Percentiles rank a stretch among this genome's conserved stretches.
These are phyloP conservation scores for Thamnophis elegans DNA, from an alignment of 2,797 vertebrate genomes.

Conservation along the genomic window DNA sequence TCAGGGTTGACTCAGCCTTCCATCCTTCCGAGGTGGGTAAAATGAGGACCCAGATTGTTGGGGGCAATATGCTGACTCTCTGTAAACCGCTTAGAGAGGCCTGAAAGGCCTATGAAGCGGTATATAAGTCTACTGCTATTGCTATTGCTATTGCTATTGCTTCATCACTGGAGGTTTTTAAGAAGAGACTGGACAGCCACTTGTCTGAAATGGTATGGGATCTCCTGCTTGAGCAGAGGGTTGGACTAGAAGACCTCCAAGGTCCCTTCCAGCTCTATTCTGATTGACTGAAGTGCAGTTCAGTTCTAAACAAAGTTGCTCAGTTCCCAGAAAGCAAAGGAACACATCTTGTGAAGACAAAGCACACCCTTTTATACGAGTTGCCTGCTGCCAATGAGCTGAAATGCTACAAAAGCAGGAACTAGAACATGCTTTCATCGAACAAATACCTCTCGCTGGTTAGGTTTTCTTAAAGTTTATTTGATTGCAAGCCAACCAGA, in stretches of 20 bases:
- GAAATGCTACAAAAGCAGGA: fast-evolving
- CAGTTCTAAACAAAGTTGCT: fast-evolving
- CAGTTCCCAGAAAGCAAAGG: not conserved
- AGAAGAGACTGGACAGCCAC: not conserved
- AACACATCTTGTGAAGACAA: not conserved
- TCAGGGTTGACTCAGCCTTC: no score
- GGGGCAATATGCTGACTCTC: no score
- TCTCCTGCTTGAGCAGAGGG: not conserved
- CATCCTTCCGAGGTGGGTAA: no score
- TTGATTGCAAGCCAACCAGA: not conserved
- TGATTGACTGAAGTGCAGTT: not conserved
- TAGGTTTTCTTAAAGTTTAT: not conserved
- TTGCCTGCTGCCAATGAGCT: not conserved
- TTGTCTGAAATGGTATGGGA: not conserved
- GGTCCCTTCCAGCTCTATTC: not conserved
- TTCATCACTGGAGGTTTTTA: not conserved
- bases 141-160: no score
- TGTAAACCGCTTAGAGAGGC: no score
- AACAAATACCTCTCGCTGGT: not conserved
- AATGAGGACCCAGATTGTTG: no score
- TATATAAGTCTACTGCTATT: no score
- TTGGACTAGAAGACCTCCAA: not conserved
- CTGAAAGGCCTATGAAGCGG: no score
- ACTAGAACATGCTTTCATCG: not conserved
- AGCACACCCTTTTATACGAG: fast-evolving